These are phyloP conservation scores for Rhabdornis inornatus DNA, from an alignment of 2,113 vertebrate species.

Conservation along the genomic window DNA sequence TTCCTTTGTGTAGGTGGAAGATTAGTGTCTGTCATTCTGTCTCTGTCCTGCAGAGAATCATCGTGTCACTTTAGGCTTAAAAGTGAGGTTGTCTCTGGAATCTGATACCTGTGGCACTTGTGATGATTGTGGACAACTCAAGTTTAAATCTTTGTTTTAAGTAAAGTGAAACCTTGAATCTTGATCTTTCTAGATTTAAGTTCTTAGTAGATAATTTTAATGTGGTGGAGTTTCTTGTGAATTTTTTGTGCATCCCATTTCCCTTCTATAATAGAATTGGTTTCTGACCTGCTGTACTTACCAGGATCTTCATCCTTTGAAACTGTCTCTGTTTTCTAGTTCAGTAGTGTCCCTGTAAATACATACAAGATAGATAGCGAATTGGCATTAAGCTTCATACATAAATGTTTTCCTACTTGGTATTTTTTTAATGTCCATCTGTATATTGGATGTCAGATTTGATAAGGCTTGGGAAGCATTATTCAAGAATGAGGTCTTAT, in stretches of 20 bases:
- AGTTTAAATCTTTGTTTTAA: background rate
- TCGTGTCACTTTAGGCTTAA: rapidly evolving
- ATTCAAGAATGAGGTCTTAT: background rate
- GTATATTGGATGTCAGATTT: background rate
- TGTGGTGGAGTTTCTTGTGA: background rate
- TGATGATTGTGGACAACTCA: background rate
- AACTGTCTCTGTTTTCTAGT: background rate
- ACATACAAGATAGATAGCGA: rapidly evolving
- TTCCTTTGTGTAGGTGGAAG: rapidly evolving
- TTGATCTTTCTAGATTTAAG: background rate
- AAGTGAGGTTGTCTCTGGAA: background rate
- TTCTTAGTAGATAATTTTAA: background rate
- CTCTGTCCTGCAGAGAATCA: background rate
- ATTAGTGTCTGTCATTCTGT: background rate
- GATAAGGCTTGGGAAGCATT: background rate
- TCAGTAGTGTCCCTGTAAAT: background rate
- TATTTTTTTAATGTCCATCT: background rate
- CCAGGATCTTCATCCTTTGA: background rate
- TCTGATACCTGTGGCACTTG: background rate
- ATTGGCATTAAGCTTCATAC: background rate
- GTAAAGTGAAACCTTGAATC: background rate
- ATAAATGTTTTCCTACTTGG: background rate
- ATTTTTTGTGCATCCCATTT: background rate
- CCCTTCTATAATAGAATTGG: background rate
- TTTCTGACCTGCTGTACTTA: background rate